Evolutionary conservation across 2,888 invertebrate species (phyloP), one percentile per base, ranked within the genome.

Genomic region (Salpingus planirostris): DNA sequence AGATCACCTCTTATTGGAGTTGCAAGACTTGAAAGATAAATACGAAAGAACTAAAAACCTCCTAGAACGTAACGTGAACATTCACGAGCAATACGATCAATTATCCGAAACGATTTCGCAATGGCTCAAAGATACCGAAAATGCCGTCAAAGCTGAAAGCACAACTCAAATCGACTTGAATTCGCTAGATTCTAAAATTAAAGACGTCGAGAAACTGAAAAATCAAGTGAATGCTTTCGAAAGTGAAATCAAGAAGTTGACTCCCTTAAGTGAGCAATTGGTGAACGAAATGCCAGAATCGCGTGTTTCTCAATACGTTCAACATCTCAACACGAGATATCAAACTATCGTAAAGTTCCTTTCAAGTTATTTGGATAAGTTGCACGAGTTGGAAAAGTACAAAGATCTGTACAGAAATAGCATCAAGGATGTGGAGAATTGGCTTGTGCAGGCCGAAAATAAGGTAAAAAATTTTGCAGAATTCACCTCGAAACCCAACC

Each of bases 71-170:
- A 81, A 84, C 48, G 78, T 86, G 6, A 73, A 72, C 14, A 66
- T 85, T 6, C 90, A 89, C 82, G 77, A 81, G 47, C 76, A 80
- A 43, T 91, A 90, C 57, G 90, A 92, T 56, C 65, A 69, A 5
- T 67, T 79, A 11, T 78, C 83, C 30, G 90, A 89, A 49, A 74
- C 73, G 38, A 71, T 88, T 2, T 73, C 80, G 0, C 70, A 74
- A 5, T 87, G 85, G 84, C 57, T 91, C 11, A 84, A 85, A 56
- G 81, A 83, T 29, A 78, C 79, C 40, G 90, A 91, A 65, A 78
- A 76, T 35, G 76, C 71, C 55, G 77, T 85, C 0, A 73, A 87
- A 54, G 61, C 70, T 15, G 87, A 89, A 64, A 78, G 82, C 5
- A 76, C 80, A 3, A 76, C 73, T 40, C 76, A 85, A 49, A 66